A percentile compares a stretch with the other conserved stretches of the same genome.
These are phyloP conservation scores for Gymnoscopelus microlampas DNA, from an alignment of 2,797 vertebrate species.

Conservation along the genomic window DNA sequence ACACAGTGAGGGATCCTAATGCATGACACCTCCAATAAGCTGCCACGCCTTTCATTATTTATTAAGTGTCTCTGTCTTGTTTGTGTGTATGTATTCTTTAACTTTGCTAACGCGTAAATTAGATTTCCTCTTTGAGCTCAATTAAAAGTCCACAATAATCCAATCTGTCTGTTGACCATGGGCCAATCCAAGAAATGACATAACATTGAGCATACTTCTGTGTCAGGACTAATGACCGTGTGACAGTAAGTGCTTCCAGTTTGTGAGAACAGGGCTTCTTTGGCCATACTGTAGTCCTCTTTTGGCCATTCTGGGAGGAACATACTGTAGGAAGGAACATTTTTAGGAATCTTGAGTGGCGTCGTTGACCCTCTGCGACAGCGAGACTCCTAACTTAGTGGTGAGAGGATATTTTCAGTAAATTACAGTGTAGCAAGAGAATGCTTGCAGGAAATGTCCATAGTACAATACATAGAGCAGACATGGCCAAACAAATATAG, in stretches of 20 bases:
- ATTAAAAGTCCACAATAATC: not conserved
- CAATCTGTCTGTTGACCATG: constrained; percentile 1
- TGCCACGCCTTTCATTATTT: not conserved
- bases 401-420: constrained; percentile 72
- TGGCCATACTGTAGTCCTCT: constrained; percentile 32
- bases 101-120: not conserved
- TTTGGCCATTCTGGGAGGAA: constrained; percentile 47
- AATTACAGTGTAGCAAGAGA: constrained; percentile 72
- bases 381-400: constrained; percentile 56
- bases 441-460: constrained; percentile 76
- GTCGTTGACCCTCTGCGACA: constrained; percentile 55
- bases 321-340: constrained; percentile 55
- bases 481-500: constrained; percentile 49
- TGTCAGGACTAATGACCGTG: not conserved
- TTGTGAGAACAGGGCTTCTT: constrained; percentile 49
- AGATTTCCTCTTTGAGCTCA: not conserved
- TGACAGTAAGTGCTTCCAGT: constrained; percentile 15
- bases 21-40: too few relatives aligned
- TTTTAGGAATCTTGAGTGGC: constrained; percentile 71
- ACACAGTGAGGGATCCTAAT: too few relatives aligned
- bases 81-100: not conserved
- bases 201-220: not conserved
- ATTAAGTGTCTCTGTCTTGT: not conserved
- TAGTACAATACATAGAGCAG: constrained; percentile 64
- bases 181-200: not conserved